These are phyloP conservation scores for Lapara coniferarum DNA, from an alignment of 2,888 invertebrate species.

Conservation along the genomic window DNA sequence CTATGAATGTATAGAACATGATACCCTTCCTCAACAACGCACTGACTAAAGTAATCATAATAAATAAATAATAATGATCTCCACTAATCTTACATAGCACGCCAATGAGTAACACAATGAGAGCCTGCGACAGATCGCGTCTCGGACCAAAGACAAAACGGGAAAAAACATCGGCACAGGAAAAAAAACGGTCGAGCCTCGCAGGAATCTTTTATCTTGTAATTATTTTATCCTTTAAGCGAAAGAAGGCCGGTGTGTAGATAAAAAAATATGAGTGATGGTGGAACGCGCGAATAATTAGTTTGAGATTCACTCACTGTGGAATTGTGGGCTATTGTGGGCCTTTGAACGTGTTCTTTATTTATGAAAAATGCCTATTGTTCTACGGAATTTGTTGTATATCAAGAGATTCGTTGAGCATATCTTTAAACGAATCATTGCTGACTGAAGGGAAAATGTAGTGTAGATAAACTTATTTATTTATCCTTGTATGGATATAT, in stretches of 20 bases:
- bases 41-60: too few species aligned
- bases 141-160: constrained; percentile 56
- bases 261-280: constrained; percentile 57
- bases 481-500: too few species aligned
- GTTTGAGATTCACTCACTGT: constrained; percentile 69
- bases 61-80: constrained; percentile 43
- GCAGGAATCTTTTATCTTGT: constrained; percentile 79
- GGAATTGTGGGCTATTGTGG: constrained; percentile 51
- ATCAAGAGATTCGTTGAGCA: constrained; percentile 1
- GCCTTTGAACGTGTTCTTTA: constrained; percentile 47
- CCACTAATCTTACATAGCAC: constrained; percentile 38
- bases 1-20: too few species aligned
- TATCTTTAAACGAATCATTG: not conserved
- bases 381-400: constrained; percentile 6
- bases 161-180: constrained; percentile 52
- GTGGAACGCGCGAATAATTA: constrained; percentile 61
- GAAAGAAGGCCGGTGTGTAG: constrained; percentile 64
- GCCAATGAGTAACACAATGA: constrained; percentile 72
- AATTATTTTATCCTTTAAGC: constrained; percentile 83
- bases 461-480: too few species aligned
- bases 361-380: constrained; percentile 1
- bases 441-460: not conserved
- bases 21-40: too few species aligned
- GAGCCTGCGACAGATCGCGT: constrained; percentile 69
- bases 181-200: constrained; percentile 48